Conservation (phyloP, 2,113 vertebrate genomes). For the Sinocyclocheilus maitianheensis region DNA sequence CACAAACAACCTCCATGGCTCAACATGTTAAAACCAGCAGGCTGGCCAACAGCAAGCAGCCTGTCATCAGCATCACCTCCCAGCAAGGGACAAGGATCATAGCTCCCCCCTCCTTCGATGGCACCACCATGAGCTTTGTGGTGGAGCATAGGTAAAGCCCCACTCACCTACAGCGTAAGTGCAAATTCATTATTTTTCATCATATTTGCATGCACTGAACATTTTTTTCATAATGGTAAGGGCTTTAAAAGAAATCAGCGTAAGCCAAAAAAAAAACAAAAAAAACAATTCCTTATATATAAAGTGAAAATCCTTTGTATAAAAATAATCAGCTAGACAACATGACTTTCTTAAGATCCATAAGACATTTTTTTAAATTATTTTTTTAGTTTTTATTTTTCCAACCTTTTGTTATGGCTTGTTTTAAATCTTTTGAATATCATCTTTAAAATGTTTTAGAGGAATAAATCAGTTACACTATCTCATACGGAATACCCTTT, state of each 20-base stretch:
- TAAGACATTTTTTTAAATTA: too few relatives aligned
- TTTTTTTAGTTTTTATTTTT: too few relatives aligned
- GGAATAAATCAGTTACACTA: too few relatives aligned
- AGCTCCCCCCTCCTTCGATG: constrained; percentile 91
- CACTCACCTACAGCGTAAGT: constrained; percentile 46
- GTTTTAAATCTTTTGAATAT: too few relatives aligned
- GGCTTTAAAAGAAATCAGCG: too few relatives aligned
- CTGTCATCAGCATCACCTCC: constrained; percentile 88
- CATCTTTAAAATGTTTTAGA: too few relatives aligned
- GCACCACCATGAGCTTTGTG: constrained; percentile 97
- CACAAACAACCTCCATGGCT: constrained; percentile 44
- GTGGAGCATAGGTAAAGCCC: constrained; percentile 88
- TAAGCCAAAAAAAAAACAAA: too few relatives aligned
- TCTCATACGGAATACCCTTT: too few relatives aligned
- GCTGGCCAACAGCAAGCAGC: constrained; percentile 76
- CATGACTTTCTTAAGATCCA: too few relatives aligned
- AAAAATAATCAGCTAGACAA: too few relatives aligned
- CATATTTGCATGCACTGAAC: background rate
- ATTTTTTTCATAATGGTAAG: background rate
- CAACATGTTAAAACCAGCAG: constrained; percentile 55
- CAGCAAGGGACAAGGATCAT: constrained; percentile 89
- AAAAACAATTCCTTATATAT: background rate
- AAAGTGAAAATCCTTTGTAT: too few relatives aligned
- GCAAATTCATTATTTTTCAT: background rate
- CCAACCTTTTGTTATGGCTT: too few relatives aligned